Conservation (phyloP, 2,113 vertebrate species). For the Ranitomeya variabilis region DNA sequence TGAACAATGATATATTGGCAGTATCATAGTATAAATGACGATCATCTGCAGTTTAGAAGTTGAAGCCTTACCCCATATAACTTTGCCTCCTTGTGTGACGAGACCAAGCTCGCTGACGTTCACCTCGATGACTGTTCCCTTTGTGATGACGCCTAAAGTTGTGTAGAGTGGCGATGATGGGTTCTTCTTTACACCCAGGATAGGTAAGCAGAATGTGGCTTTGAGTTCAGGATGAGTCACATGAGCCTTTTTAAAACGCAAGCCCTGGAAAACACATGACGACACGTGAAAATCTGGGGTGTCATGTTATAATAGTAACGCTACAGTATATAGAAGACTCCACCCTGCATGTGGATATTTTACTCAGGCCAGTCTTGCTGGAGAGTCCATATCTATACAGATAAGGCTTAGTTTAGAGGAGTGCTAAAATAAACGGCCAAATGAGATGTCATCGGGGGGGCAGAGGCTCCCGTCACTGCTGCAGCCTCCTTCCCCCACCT, state of each 20-base stretch:
- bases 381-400: no score
- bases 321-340: not conserved
- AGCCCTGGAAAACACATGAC: constrained; percentile 74
- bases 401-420: no score
- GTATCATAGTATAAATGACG: not conserved
- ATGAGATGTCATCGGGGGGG: no score
- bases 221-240: constrained; percentile 98
- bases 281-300: not conserved
- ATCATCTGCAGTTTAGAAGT: not conserved
- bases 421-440: no score
- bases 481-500: no score
- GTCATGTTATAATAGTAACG: not conserved
- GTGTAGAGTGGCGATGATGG: constrained; percentile 95
- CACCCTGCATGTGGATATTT: no score
- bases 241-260: constrained; percentile 96
- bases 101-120: constrained; percentile 96
- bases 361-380: no score
- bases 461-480: no score
- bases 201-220: constrained; percentile 95
- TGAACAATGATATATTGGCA: not conserved
- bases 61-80: constrained; percentile 92
- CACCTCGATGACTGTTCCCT: constrained; percentile 94
- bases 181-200: constrained; percentile 98
- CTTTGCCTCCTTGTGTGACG: constrained; percentile 97
- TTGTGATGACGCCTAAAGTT: constrained; percentile 94